phyloP scores from a whole-genome alignment of 2,888 invertebrate species.

The Pemphredon lugubris region DNA sequence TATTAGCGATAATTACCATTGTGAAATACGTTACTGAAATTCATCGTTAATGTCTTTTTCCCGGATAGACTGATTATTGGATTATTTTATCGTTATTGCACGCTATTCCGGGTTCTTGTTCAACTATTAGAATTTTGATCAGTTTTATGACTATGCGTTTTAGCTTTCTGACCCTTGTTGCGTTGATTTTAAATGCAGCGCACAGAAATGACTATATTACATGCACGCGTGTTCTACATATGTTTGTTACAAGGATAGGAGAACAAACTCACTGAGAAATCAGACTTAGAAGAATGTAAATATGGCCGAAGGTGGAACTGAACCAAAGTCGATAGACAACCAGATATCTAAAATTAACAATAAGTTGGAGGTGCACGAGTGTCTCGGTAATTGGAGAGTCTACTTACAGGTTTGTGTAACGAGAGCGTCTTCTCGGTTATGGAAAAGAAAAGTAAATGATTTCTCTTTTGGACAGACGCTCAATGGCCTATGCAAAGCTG shows the following conservation, averaged over 20 bases:
- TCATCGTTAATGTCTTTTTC: no score
- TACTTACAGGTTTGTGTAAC: slow-evolving; percentile 76
- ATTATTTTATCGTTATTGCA: no score
- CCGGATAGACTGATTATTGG: no score
- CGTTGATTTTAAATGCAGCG: no score
- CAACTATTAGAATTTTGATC: no score
- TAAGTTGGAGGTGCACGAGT: slow-evolving; percentile 79
- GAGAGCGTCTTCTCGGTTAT: background rate
- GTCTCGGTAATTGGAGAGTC: slow-evolving; percentile 78
- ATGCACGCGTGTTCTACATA: no score
- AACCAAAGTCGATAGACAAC: slow-evolving; percentile 74
- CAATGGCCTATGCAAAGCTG: slow-evolving; percentile 85
- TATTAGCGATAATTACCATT: background rate
- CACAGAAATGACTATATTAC: no score
- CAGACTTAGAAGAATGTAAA: slow-evolving; percentile 41
- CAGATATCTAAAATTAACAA: slow-evolving; percentile 73
- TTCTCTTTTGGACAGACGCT: slow-evolving; percentile 81
- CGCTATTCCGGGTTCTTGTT: no score
- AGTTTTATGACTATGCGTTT: no score
- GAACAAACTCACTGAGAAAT: slow-evolving; percentile 8
- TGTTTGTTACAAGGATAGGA: no score
- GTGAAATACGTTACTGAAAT: no score
- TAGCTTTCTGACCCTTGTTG: no score
- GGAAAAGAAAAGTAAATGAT: slow-evolving; percentile 11
- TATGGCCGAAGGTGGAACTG: slow-evolving; percentile 73